Base-by-base conservation (phyloP, 53 echinoderm and acorn worm species). In the Patiria pectinifera region DNA sequence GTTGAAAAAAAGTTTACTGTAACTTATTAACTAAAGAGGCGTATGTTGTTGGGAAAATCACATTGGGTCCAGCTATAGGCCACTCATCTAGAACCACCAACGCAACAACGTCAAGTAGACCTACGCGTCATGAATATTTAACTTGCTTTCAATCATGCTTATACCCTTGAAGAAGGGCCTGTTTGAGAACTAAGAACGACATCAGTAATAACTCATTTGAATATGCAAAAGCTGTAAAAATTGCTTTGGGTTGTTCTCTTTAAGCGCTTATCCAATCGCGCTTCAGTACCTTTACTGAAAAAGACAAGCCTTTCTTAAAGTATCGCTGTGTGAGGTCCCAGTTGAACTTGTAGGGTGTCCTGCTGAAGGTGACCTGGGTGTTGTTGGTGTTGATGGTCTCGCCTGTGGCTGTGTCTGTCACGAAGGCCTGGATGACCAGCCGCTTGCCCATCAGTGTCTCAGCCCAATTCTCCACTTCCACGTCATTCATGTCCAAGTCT, bases 231-330 rank as follows among this genome's bases (percentile, higher is more conserved):
- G 2, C 5, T 6, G 6, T 6, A 53, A 53, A 53, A 2, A 53
- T 53, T 53, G 53, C 1, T 53, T 53, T 53, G 5, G 53, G 53
- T 8, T 53, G 5, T 2, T 2, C 66, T 7, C 66, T 0, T 48
- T 45, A 44, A 9, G 43, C 26, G 45, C 1, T 45, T 6, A 79
- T 45, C 45, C 12, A 22, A 4, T 45, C 62, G 4, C 2, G 18
- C 83, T 11, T 46, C 83, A 59, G 19, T 88, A 97, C 98, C 98
- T 97, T 96, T 19, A 97, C 90, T 76, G 92, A 93, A 87, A 87
- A 97, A 1, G 95, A 93, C 59, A 96, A 75, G 23, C 95, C 96
- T 80, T 82, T 94, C 84, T 97, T 97, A 83, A 93, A 97, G 72
- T 93, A 92, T 15, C 48, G 72, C 25, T 93, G 92, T 1, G 96